Percentiles rank a stretch among this genome's conserved stretches.
Evolutionary conservation across 2,888 invertebrate species (phyloP).

Genomic region (Tenthredo notha): DNA sequence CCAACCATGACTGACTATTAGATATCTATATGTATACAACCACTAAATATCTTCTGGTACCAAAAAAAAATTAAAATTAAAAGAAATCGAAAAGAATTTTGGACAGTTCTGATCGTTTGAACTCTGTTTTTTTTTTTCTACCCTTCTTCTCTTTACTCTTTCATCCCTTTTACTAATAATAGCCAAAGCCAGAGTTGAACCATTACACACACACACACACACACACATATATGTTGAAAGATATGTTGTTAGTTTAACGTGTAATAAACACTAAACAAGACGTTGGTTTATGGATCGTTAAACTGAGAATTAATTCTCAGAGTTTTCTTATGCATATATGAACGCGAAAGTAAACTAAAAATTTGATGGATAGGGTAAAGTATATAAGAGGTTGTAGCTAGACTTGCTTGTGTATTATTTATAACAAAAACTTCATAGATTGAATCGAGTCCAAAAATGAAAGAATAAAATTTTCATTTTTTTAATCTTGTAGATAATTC

Average conservation of each 20-base stretch:
- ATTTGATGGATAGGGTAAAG: background rate
- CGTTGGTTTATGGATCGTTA: slow-evolving; percentile 42
- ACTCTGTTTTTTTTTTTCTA: too few relatives aligned
- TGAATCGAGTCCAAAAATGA: too few relatives aligned
- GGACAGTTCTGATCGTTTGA: too few relatives aligned
- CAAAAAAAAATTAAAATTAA: too few relatives aligned
- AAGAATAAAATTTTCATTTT: too few relatives aligned
- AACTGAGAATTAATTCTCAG: slow-evolving; percentile 37
- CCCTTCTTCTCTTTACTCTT: too few relatives aligned
- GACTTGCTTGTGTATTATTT: background rate
- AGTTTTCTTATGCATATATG: background rate
- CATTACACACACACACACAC: background rate
- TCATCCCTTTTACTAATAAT: too few relatives aligned
- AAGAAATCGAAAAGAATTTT: too few relatives aligned
- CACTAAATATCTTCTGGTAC: too few relatives aligned
- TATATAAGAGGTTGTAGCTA: background rate
- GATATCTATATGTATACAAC: background rate
- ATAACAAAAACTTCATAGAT: background rate
- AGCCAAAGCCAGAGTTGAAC: background rate
- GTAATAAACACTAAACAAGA: slow-evolving; percentile 36
- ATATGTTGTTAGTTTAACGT: slow-evolving; percentile 12
- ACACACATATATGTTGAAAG: background rate
- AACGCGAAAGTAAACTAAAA: slow-evolving; percentile 1
- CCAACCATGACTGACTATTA: background rate
- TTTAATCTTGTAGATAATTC: too few relatives aligned